These are phyloP conservation scores for Eupelmus urozonus DNA, from an alignment of 2,888 invertebrate species.

Conservation along the genomic window DNA sequence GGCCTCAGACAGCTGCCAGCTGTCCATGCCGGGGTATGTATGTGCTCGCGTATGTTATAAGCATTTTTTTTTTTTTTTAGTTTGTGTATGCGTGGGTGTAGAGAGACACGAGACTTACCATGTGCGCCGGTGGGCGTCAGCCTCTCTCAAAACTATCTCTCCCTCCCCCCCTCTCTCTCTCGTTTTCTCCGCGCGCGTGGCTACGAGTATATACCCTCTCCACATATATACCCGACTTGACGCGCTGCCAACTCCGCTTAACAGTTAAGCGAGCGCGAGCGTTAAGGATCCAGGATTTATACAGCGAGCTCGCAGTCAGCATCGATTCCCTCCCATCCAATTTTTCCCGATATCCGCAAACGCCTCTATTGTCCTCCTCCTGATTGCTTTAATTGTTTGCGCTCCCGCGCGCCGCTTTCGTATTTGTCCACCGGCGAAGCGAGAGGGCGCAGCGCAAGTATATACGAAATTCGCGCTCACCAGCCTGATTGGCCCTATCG, in stretches of 20 bases:
- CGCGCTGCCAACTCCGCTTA: conserved; percentile 10
- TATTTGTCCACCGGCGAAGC: too few species aligned
- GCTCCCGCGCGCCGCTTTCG: too few species aligned
- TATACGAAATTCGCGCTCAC: neutral
- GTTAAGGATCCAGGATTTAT: too few species aligned
- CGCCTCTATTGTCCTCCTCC: too few species aligned
- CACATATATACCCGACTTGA: neutral
- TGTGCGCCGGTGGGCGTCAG: conserved; percentile 4
- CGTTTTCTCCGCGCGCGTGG: neutral
- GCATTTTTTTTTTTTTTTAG: neutral
- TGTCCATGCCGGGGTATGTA: conserved; percentile 68
- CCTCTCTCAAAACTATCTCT: neutral
- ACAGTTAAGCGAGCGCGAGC: neutral
- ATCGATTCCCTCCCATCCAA: neutral
- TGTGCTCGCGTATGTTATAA: neutral
- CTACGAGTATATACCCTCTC: neutral
- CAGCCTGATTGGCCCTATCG: neutral
- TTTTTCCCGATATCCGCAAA: too few species aligned
- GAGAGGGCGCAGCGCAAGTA: too few species aligned
- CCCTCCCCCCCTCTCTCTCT: conserved; percentile 15
- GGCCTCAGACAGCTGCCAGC: neutral
- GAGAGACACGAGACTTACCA: neutral
- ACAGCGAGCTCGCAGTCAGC: neutral
- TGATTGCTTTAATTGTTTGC: too few species aligned
- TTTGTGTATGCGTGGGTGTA: neutral